Evolutionary conservation across 2,797 vertebrate genomes (phyloP), one percentile per base, ranked within the genome.

Genomic region (Manis pentadactyla): DNA sequence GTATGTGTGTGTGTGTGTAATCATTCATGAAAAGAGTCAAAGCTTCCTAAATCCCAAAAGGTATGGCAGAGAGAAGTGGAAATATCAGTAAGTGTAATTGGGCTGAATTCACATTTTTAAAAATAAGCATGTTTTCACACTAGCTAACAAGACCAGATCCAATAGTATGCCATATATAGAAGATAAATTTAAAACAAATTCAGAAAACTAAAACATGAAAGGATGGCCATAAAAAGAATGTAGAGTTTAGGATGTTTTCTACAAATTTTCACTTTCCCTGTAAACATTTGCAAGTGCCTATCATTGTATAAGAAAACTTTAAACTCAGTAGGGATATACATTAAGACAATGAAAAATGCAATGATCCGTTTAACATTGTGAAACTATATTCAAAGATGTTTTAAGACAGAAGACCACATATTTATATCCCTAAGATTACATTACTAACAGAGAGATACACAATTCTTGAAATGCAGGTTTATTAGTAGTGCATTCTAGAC

Each of bases 401-500:
- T 61, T 87, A 7, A 86, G 12, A 73, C 10, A 88, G 34, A 37
- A 91, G 15, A 27, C 27, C 57, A 74, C 39, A 71, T 53, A 61
- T 89, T 95, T 94, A 63, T 61, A 91, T 75, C 91, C 89, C 13
- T 12, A 89, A 34, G 51, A 93, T 93, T 64, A 84, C 51, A 27
- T n/a, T 84, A 31, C 53, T 69, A 95, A 95, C 71, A 57, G 39
- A 25, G 31, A 57, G 73, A 64, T 92, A 64, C 0, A 83, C 34
- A 95, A 51, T 90, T 93, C 82, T 85, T 96, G 92, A 96, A 98
- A 92, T 79, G 0, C 18, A 66, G 8, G 74, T 53, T 93, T 92
- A 82, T 93, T 25, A 92, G 92, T 49, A 93, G 37, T 93, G 2
- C 9, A 93, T 14, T 83, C 23, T 64, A 27, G 79, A n/a, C 90